These are phyloP conservation scores for Micoletzkya japonica DNA, from an alignment of 2,888 invertebrate genomes.

Conservation along the genomic window DNA sequence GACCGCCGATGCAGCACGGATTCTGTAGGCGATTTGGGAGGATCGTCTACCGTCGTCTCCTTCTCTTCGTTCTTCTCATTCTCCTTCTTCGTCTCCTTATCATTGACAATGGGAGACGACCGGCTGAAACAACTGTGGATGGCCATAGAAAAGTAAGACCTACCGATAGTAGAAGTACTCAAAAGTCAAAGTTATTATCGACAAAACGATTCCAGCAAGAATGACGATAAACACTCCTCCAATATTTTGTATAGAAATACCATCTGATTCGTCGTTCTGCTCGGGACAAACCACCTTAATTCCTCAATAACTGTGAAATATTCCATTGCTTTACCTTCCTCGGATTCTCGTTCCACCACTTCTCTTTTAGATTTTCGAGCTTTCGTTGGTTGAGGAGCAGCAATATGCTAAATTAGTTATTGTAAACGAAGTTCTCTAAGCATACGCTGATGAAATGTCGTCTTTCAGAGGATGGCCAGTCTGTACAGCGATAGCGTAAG, in stretches of 20 bases:
- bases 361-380: constrained; percentile 88
- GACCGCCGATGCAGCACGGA: too few species aligned
- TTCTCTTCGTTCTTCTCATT: constrained; percentile 1
- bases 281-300: constrained; percentile 65
- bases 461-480: constrained; percentile 69
- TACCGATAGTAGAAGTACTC: constrained; percentile 73
- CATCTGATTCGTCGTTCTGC: constrained; percentile 83
- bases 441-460: constrained; percentile 51
- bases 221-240: constrained; percentile 97
- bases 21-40: not conserved
- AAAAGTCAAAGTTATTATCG: constrained; percentile 77
- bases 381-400: constrained; percentile 88
- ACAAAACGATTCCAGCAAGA: constrained; percentile 72
- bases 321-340: constrained; percentile 82
- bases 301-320: constrained; percentile 85
- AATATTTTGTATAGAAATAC: constrained; percentile 95
- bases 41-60: not conserved
- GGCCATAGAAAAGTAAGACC: not conserved
- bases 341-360: constrained; percentile 92
- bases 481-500: constrained; percentile 94
- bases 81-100: constrained; percentile 4
- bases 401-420: constrained; percentile 75
- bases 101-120: constrained; percentile 3
- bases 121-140: not conserved
- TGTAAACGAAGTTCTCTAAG: not conserved